Evolutionary conservation across 2,797 vertebrate genomes (phyloP), one percentile per base, ranked within the genome.

Genomic region (Eremophila alpestris): DNA sequence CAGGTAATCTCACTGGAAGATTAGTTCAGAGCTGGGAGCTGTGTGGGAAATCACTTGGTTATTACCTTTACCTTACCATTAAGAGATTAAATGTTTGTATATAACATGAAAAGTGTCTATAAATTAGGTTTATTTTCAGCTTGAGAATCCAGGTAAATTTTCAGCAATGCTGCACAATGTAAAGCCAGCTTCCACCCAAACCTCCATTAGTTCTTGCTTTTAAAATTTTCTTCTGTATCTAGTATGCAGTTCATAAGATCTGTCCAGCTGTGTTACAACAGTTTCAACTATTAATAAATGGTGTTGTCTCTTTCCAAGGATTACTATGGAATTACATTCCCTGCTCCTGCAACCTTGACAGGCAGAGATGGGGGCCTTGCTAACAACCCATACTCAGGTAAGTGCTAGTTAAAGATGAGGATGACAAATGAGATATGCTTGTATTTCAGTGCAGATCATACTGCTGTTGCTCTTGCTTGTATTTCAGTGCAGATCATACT

Each of bases 291-390:
- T 78, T 91, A 76, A 78, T 69, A 52, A 81, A 76, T 0, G 0
- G 11, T 71, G 16, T 41, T 46, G 23, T 95, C 54, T 97, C 85
- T 98, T 93, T 40, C 77, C 36, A 97, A 99, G 99, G 99, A 99
- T 98, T 99, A 99, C 97, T 99, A 99, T 8, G 99, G 99, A 98
- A 99, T 99, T 97, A 98, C 99, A 97, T 99, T 99, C 98, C 99
- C 99, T 64, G 98, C 99, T 90, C 99, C 99, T 91, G 98, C 99
- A 84, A 97, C 99, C 41, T 98, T 99, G 94, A 98, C 99, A 83
- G 97, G 98, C 97, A 98, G 99, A 98, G 99, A 99, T 30, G 99
- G 99, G 78, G 98, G 97, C 97, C 98, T 99, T 62, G 97, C 98
- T 98, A 99, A 97, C 97, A 99, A 99, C 96, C 99, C 98, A 0